phyloP scores from a whole-genome alignment of 2,797 vertebrate species.

The Sardinella longiceps region DNA sequence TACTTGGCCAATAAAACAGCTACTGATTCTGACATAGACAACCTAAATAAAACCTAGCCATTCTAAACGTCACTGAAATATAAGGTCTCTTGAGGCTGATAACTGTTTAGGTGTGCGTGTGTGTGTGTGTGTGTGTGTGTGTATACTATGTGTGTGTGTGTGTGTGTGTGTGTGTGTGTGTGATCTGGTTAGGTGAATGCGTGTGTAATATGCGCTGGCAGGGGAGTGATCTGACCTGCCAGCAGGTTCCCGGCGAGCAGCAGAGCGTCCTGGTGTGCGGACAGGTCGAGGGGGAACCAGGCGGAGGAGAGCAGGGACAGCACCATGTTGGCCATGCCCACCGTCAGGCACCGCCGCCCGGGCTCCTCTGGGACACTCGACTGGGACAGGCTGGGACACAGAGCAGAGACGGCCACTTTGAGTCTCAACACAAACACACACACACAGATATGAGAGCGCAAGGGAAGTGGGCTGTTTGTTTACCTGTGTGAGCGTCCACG shows the following conservation, averaged over 20 bases:
- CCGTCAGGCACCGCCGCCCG: conserved; percentile 81
- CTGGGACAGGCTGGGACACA: conserved; percentile 79
- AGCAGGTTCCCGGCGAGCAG: conserved; percentile 91
- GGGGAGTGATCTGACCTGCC: conserved; percentile 74
- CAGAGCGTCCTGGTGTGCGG: conserved; percentile 93
- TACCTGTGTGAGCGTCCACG: conserved; percentile 65
- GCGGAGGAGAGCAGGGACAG: conserved; percentile 94
- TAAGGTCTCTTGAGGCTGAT: no score
- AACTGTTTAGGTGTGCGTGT: no score
- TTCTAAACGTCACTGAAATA: no score
- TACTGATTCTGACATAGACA: no score
- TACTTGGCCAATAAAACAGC: no score
- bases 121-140: no score
- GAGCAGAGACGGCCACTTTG: neutral
- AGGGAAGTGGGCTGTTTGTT: no score
- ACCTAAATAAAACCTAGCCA: no score
- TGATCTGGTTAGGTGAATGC: neutral
- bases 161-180: neutral
- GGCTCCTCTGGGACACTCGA: conserved; percentile 75
- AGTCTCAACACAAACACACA: neutral
- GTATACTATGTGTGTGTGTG: no score
- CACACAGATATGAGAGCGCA: neutral
- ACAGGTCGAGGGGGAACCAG: conserved; percentile 95
- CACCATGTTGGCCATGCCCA: conserved; percentile 87
- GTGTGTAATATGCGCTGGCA: neutral